Conservation (phyloP, 92 coral and sea anemone species). For the Virgularia gustaviana region DNA sequence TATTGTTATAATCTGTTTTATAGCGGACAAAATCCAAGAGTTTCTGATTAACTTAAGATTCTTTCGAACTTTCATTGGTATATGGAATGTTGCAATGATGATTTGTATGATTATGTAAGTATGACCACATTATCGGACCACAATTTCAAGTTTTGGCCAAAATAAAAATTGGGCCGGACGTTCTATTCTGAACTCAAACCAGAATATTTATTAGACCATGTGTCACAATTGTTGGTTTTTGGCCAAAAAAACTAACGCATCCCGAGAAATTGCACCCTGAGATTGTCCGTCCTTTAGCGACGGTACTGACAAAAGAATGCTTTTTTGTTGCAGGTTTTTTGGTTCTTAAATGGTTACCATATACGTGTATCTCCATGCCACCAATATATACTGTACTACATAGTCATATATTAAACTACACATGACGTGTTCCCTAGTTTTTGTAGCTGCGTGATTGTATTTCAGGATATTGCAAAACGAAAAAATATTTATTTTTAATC, state of each 20-base stretch:
- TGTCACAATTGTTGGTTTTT: too few species aligned
- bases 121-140: too few species aligned
- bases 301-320: neutral
- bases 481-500: neutral
- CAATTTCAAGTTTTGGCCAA: neutral
- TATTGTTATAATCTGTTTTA: neutral
- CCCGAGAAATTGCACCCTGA: too few species aligned
- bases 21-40: conserved; percentile 80
- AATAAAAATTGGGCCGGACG: neutral
- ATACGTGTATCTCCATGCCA: neutral
- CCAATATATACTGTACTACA: neutral
- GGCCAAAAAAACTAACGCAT: too few species aligned
- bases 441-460: neutral
- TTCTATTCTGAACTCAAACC: neutral
- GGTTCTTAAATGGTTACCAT: neutral
- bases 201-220: too few species aligned
- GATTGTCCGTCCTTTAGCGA: neutral
- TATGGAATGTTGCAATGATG: conserved; percentile 88
- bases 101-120: conserved; percentile 93
- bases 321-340: neutral
- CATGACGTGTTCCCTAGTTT: too few species aligned
- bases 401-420: too few species aligned
- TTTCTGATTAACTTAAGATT: conserved; percentile 83
- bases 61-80: conserved; percentile 94
- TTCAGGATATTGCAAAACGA: neutral